Evolutionary conservation across 2,888 invertebrate species (phyloP), one percentile per base, ranked within the genome.

Genomic region (Philhelius pedissequus): DNA sequence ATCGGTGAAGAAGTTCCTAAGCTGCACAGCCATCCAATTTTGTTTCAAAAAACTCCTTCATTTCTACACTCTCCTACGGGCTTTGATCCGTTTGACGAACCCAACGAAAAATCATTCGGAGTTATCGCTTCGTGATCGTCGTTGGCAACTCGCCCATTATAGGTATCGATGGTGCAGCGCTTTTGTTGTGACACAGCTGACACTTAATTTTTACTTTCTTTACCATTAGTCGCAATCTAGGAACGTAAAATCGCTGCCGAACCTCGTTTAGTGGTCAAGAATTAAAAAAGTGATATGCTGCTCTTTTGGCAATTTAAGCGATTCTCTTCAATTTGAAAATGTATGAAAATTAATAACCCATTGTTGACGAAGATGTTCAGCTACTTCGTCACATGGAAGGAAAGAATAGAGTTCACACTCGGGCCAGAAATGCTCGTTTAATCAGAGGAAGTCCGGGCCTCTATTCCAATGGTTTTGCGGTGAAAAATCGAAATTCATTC

Each of bases 31-130:
- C 60, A 75, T 43, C 81, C 86, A 84, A 35, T 60, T 81, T 66
- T 84, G 70, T 54, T 74, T 81, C n/a, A 83, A 54, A 22, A 66
- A 45, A 60, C 15, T 1, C 68, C 74, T 1, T 82, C 35, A 4
- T 35, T 13, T 13, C 4, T 35, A 13, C 13, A 35, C 13, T 35
- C 35, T 3, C 35, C 13, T 35, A 35, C 11, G 3, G 35, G 13
- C 13, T 35, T 13, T 13, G 35, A 32, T 32, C 32, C 32, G 32
- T 25, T 50, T 50, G 50, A 50, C 6, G 50, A 25, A 25, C 50
- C 80, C 54, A 86, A 40, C 32, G 11, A 71, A 40, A 88, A 83
- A 77, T 88, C 87, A 48, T 88, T 88, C 4, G 87, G 87, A 11
- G 88, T 88, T 38, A 88, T 56, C 0, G 87, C 86, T 74, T 87